Evolutionary conservation across 2,888 invertebrate genomes (phyloP).

Genomic region (Lycia hirtaria): DNA sequence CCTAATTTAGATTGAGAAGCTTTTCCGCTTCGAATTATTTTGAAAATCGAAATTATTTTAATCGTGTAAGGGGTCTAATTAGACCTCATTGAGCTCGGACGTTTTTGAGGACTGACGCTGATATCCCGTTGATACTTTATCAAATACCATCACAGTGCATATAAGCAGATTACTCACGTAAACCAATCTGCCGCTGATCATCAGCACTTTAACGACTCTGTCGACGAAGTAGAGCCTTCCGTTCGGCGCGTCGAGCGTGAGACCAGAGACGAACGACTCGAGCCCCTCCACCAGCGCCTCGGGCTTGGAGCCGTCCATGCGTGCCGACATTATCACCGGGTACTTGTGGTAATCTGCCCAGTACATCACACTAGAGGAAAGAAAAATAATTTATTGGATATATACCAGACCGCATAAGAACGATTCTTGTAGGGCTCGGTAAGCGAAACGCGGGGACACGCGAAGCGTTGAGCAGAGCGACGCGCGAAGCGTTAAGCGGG

Average conservation of each 20-base stretch:
- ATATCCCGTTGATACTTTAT: no score
- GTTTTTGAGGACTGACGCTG: no score
- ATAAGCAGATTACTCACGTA: constrained; percentile 74
- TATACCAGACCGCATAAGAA: neutral
- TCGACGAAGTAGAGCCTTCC: constrained; percentile 96
- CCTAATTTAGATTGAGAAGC: no score
- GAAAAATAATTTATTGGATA: neutral
- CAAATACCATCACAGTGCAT: neutral
- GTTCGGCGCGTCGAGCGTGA: constrained; percentile 92
- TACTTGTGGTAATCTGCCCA: constrained; percentile 95
- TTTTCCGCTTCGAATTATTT: no score
- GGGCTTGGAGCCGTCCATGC: constrained; percentile 93
- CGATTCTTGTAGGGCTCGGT: no score
- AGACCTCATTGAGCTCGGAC: neutral
- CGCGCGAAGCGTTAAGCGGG: no score
- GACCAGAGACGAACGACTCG: constrained; percentile 93
- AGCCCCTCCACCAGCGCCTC: constrained; percentile 86
- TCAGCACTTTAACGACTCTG: constrained; percentile 84
- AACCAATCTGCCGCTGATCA: constrained; percentile 88
- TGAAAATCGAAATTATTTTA: neutral
- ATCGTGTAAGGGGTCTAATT: neutral
- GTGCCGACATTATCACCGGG: constrained; percentile 90
- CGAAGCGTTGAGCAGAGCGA: no score
- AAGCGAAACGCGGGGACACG: no score
- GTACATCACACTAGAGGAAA: constrained; percentile 89